Percentiles rank a stretch among this genome's conserved stretches.
These are phyloP conservation scores for Crypturellus tataupa DNA, from an alignment of 2,797 vertebrate genomes.

Conservation along the genomic window DNA sequence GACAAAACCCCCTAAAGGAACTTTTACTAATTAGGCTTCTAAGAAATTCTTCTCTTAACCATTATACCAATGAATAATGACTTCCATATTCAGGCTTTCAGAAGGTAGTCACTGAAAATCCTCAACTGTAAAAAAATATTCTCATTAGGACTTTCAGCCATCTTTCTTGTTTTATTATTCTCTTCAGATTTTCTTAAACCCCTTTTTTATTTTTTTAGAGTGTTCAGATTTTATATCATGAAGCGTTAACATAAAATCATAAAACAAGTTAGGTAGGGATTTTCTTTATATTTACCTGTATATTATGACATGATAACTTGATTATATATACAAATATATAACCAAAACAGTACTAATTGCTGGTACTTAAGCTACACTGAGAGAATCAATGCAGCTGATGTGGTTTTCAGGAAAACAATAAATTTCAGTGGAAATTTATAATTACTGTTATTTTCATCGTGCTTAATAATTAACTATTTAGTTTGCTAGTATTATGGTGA, in stretches of 20 bases:
- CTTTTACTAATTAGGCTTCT: constrained; percentile 55
- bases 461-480: not conserved
- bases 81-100: not conserved
- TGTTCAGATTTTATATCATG: not conserved
- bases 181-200: not conserved
- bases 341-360: not conserved
- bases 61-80: not conserved
- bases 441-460: not conserved
- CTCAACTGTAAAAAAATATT: not conserved
- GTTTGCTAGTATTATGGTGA: constrained; percentile 15
- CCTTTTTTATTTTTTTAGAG: not conserved
- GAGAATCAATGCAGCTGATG: constrained; percentile 16
- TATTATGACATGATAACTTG: not conserved
- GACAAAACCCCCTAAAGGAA: constrained; percentile 67
- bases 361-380: not conserved
- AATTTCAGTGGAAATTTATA: not conserved
- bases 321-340: not conserved
- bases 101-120: not conserved
- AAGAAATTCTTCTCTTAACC: not conserved
- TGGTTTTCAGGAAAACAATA: constrained; percentile 23
- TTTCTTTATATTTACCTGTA: not conserved
- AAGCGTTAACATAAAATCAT: not conserved
- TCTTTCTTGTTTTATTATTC: not conserved
- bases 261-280: not conserved
- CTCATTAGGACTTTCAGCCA: not conserved